Evolutionary conservation across 2,888 invertebrate genomes (phyloP).

Genomic region (Oligia fasciuncula): DNA sequence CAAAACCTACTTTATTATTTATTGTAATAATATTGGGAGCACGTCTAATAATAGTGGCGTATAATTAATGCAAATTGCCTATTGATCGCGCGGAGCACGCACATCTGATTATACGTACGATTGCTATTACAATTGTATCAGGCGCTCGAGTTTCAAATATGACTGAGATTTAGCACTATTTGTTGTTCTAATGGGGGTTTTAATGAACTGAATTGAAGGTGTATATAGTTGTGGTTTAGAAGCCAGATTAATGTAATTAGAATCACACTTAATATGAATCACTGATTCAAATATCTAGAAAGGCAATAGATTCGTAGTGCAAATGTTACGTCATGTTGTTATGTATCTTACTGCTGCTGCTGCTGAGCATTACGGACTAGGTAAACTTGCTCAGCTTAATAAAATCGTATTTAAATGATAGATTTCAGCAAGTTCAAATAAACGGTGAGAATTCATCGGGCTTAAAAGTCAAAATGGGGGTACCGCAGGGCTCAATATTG

Average conservation of each 20-base stretch:
- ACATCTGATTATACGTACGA: slow-evolving; percentile 60
- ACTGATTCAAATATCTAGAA: background rate
- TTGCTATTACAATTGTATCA: slow-evolving; percentile 64
- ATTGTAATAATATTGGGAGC: slow-evolving; percentile 57
- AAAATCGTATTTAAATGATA: too few species aligned
- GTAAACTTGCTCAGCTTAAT: too few species aligned
- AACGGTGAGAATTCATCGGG: too few species aligned
- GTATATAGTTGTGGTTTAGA: background rate
- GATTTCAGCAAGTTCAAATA: too few species aligned
- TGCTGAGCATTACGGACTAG: too few species aligned
- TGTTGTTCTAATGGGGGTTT: slow-evolving; percentile 35
- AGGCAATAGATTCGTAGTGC: background rate
- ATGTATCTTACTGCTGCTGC: background rate
- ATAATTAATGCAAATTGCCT: slow-evolving; percentile 68
- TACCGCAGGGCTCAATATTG: too few species aligned
- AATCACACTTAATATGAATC: background rate
- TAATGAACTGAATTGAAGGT: slow-evolving; percentile 13
- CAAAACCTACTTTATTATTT: slow-evolving; percentile 63
- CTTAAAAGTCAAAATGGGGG: too few species aligned
- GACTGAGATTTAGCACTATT: slow-evolving; percentile 43
- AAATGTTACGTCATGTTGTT: background rate
- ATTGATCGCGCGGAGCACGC: slow-evolving; percentile 63
- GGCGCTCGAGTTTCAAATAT: slow-evolving; percentile 53
- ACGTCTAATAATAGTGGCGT: slow-evolving; percentile 49
- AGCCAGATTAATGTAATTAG: background rate